phyloP scores from a whole-genome alignment of 2,888 invertebrate genomes.

The Stictocephala bisonia region DNA sequence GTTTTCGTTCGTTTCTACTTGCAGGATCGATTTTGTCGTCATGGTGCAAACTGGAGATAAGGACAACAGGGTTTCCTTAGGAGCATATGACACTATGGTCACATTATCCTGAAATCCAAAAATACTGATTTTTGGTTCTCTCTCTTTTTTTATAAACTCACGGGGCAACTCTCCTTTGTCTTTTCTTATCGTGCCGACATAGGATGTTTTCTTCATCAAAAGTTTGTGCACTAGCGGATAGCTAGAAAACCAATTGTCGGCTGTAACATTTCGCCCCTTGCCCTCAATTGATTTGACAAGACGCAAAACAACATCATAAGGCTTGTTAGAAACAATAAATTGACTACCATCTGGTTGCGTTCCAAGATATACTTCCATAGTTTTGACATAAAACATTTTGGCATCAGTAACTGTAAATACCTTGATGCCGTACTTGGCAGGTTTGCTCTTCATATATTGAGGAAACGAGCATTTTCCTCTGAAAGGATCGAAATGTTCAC shows the following conservation, averaged over 20 bases:
- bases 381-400: conserved; percentile 37
- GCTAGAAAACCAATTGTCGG: conserved; percentile 43
- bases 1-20: conserved; percentile 23
- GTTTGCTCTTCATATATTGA: conserved; percentile 40
- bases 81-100: conserved; percentile 39
- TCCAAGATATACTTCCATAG: conserved; percentile 38
- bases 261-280: conserved; percentile 32
- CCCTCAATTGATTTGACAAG: conserved; percentile 16
- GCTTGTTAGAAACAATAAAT: conserved; percentile 34
- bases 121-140: conserved; percentile 23
- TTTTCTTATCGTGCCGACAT: conserved; percentile 26
- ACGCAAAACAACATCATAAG: conserved; percentile 33
- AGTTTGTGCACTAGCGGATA: conserved; percentile 3
- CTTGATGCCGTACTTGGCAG: conserved; percentile 42
- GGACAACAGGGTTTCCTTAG: conserved; percentile 35
- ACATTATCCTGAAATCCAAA: conserved; percentile 32
- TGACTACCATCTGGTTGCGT: conserved; percentile 24
- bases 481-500: conserved; percentile 33
- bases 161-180: conserved; percentile 36
- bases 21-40: conserved; percentile 23
- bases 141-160: neutral
- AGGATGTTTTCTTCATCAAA: neutral
- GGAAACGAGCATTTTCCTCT: conserved; percentile 27
- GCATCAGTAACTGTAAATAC: conserved; percentile 41
- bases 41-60: conserved; percentile 33